Percentiles rank a stretch among this genome's conserved stretches.
Conservation (phyloP, 2,888 invertebrate genomes). For the Euzetes globulus region DNA sequence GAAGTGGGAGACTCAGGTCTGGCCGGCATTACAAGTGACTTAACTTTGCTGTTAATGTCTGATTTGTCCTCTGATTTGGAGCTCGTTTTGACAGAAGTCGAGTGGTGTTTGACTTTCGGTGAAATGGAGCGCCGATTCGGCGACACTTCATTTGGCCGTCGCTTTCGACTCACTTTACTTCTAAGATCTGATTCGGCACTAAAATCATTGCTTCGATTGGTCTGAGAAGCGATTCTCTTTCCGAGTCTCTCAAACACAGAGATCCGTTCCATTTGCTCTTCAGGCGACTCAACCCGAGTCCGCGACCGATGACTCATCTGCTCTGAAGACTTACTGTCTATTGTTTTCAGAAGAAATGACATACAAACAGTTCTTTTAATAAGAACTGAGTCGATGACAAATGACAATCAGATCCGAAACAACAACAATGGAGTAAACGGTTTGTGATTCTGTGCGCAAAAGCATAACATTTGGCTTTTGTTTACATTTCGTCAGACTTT, state of each 20-base stretch:
- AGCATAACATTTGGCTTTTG: neutral
- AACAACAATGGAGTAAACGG: neutral
- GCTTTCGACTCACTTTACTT: neutral
- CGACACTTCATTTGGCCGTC: neutral
- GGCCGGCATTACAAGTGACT: slow-evolving; percentile 8
- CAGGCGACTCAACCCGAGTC: too few relatives aligned
- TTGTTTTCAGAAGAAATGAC: neutral
- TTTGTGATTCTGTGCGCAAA: neutral
- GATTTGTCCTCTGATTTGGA: neutral
- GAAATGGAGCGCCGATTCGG: neutral
- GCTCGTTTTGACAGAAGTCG: neutral
- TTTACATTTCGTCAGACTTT: neutral
- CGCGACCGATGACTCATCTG: too few relatives aligned
- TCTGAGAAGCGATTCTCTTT: neutral
- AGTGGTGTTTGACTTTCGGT: neutral
- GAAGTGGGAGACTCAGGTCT: neutral
- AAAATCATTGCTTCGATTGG: neutral
- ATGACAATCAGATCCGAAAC: neutral
- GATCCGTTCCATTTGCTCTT: neutral
- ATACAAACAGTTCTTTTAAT: neutral
- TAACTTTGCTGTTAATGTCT: neutral
- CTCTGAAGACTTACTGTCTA: neutral
- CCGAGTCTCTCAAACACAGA: slow-evolving; percentile 11
- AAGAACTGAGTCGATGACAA: neutral
- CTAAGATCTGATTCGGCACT: slow-evolving; percentile 9